These are phyloP conservation scores for Chymomyza caudatula DNA, from an alignment of 2,888 invertebrate species.

Conservation along the genomic window DNA sequence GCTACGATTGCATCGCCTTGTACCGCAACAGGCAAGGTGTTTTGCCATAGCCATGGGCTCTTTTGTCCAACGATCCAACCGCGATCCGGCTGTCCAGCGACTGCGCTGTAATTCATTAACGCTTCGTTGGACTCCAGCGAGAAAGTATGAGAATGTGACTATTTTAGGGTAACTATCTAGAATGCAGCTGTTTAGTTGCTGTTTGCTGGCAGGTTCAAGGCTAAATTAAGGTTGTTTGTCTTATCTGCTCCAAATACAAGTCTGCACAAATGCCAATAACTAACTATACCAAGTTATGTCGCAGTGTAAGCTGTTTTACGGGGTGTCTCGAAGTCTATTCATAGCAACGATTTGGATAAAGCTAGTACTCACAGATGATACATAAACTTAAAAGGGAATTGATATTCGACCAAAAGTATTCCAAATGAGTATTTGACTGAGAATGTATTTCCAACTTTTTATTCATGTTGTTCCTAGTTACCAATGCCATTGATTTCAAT, in stretches of 20 bases:
- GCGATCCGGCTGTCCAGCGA: constrained; percentile 48
- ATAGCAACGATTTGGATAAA: too few species aligned
- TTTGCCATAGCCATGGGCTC: constrained; percentile 29
- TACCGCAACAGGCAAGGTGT: constrained; percentile 46
- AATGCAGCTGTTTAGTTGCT: background rate
- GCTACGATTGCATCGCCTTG: background rate
- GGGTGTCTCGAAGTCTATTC: too few species aligned
- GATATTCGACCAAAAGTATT: too few species aligned
- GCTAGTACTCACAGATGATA: too few species aligned
- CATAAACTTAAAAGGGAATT: too few species aligned
- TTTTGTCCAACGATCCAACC: background rate
- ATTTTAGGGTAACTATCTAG: constrained; percentile 2
- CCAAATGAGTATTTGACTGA: too few species aligned
- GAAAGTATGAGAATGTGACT: constrained; percentile 57
- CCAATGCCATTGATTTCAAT: background rate
- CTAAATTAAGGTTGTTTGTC: background rate
- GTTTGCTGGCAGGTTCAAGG: background rate
- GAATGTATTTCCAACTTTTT: background rate
- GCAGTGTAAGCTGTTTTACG: background rate
- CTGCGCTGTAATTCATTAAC: constrained; percentile 69
- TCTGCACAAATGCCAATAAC: background rate
- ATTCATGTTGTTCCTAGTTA: background rate
- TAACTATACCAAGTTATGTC: background rate
- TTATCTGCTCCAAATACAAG: background rate
- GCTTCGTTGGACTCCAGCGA: constrained; percentile 60